Base-by-base conservation (phyloP, 2,113 vertebrate genomes). In the Rallus limicola region DNA sequence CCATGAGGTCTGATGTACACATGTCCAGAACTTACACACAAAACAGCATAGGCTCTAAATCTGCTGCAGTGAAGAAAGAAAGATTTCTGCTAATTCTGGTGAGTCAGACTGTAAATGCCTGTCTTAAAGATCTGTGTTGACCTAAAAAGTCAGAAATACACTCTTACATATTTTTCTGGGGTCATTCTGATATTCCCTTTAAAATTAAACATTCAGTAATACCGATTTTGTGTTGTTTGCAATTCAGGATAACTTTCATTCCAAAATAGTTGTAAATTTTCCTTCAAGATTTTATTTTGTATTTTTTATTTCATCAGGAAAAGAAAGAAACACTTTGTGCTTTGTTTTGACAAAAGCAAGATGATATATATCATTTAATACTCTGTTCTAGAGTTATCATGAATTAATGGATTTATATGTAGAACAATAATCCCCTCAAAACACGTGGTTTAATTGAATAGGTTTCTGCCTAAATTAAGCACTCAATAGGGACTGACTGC, bases 391-490 rank as follows among this genome's bases (percentile, higher is more conserved):
- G 26, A 90, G 53, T 62, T 93, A 82, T 28, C 10, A 80, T 28
- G 34, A 91, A 87, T 89, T 70, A 87, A 60, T 16, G 6, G 26
- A 90, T 77, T 87, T 91, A 44, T 34, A 46, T 10, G 24, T 82
- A 69, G 29, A 82, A 91, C 53, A 82, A 64, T 63, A 94, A 80
- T 71, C 52, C 40, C 34, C 36, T 83, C 40, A 92, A 46, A 93
- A 80, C 9, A 78, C 9, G 38, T 44, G 28, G 6, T 25, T 95
- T 93, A 89, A 79, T 33, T 77, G 55, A 93, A 86, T 86, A n/a
- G 33, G 60, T 79, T 93, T 52, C 46, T 78, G 40, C 34, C 18
- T 87, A 87, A 87, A 87, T 79, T 84, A 89, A 91, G 55, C 95
- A 77, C 59, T 85, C 70, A 65, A 0, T 74, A 85, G 55, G 40